Conservation (phyloP, 1,140 invertebrate genomes). For the Orchesella cincta region DNA sequence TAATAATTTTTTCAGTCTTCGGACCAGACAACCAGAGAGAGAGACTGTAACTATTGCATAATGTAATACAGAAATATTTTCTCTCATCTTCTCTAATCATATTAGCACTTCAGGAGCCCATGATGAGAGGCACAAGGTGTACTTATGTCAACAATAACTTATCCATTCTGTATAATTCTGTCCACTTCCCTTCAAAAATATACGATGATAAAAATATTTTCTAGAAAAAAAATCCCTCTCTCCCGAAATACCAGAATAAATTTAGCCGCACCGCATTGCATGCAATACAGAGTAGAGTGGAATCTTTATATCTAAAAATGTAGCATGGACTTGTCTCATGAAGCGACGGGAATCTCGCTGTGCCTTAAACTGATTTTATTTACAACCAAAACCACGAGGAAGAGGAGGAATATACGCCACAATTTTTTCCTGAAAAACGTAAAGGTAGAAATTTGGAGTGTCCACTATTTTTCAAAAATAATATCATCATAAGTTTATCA, state of each 20-base stretch:
- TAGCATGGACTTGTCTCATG: not conserved
- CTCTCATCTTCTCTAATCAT: slow-evolving; percentile 15
- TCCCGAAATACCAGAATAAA: slow-evolving; percentile 7
- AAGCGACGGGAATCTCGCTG: not conserved
- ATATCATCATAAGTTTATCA: slow-evolving; percentile 12
- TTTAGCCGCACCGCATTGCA: not conserved
- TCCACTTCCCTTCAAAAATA: slow-evolving; percentile 4
- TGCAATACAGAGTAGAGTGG: not conserved
- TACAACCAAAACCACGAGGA: not conserved
- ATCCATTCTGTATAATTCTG: slow-evolving; percentile 25
- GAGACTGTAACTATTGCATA: not conserved
- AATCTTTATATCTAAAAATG: not conserved
- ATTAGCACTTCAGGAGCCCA: slow-evolving; percentile 24
- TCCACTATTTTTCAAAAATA: not conserved
- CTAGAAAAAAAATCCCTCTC: not conserved
- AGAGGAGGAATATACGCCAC: not conserved
- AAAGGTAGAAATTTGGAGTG: not conserved
- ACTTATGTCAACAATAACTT: slow-evolving; percentile 30
- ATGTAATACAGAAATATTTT: not conserved
- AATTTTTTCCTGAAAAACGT: not conserved
- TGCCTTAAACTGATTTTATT: slow-evolving; percentile 28
- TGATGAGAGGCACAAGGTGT: slow-evolving; percentile 16
- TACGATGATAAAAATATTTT: slow-evolving; percentile 25
- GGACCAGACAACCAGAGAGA: not conserved
- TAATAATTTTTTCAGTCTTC: not conserved